These are phyloP conservation scores for Lepidurus couesii DNA, from an alignment of 1,140 invertebrate species.

Conservation along the genomic window DNA sequence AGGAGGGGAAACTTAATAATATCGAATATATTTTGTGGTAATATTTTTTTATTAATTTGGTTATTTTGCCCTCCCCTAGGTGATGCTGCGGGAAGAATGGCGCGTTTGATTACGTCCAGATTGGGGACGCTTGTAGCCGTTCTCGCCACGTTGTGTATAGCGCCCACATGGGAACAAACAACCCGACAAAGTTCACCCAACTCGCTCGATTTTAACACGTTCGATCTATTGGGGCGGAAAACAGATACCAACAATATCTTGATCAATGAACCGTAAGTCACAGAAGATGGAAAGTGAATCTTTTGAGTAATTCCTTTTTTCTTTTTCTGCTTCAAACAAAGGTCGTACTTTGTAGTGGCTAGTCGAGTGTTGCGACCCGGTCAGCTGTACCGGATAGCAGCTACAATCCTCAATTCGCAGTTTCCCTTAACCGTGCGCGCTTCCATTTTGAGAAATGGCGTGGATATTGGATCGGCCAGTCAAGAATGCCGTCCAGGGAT, in stretches of 20 bases:
- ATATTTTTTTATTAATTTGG: not conserved
- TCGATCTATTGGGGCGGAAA: not conserved
- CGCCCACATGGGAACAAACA: not conserved
- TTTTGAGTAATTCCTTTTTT: not conserved
- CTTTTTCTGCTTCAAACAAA: conserved; percentile 42
- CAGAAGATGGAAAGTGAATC: not conserved
- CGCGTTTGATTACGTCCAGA: conserved; percentile 9
- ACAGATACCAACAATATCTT: conserved; percentile 1
- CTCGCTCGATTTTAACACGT: not conserved
- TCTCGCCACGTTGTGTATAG: not conserved
- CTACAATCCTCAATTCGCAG: conserved; percentile 64
- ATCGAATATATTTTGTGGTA: not conserved
- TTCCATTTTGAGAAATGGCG: conserved; percentile 77
- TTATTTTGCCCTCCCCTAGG: not conserved
- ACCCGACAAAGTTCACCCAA: conserved; percentile 3
- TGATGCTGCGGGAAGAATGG: conserved; percentile 16
- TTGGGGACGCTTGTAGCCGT: not conserved
- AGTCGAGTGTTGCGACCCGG: conserved; percentile 78
- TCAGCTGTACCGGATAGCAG: conserved; percentile 74
- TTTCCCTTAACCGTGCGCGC: conserved; percentile 70
- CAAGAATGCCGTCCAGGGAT: conserved; percentile 70
- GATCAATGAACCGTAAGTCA: not conserved
- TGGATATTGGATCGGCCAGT: conserved; percentile 71
- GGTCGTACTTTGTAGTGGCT: conserved; percentile 80
- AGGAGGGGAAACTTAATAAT: not conserved